phyloP scores from a whole-genome alignment of 2,113 vertebrate genomes.

The Arvicanthis niloticus region DNA sequence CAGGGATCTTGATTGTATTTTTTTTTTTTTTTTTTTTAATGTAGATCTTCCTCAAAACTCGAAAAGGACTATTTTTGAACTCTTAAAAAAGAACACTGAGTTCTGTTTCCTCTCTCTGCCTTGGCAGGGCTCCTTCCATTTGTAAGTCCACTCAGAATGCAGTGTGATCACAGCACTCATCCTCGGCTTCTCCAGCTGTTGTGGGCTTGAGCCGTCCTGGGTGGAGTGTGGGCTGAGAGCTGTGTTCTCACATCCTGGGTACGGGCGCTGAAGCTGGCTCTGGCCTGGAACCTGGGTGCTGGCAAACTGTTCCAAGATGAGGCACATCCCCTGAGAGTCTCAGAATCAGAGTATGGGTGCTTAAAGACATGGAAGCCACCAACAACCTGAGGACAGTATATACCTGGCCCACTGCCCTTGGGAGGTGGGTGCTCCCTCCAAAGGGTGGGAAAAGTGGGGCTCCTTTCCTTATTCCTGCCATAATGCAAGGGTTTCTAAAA shows the following conservation, averaged over 20 bases:
- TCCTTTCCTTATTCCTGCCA: not conserved
- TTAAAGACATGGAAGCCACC: not conserved
- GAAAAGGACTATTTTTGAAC: slow-evolving; percentile 80
- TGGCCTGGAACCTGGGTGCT: not conserved
- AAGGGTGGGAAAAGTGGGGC: not conserved
- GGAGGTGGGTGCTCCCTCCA: not conserved
- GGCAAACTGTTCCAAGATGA: not conserved
- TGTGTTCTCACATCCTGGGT: not conserved
- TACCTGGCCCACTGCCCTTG: not conserved
- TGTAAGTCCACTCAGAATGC: slow-evolving; percentile 41
- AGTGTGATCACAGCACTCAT: not conserved
- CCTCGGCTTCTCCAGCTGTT: slow-evolving; percentile 10
- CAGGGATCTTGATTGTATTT: not conserved
- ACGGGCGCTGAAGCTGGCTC: slow-evolving; percentile 5
- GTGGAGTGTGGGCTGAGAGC: not conserved
- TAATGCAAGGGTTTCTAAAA: not conserved
- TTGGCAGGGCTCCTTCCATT: slow-evolving; percentile 63
- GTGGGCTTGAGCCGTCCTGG: not conserved
- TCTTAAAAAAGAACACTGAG: slow-evolving; percentile 80
- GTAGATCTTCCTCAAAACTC: slow-evolving; percentile 74
- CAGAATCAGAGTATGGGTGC: not conserved
- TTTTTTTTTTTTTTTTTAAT: not conserved
- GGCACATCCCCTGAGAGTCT: not conserved
- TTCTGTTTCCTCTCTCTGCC: slow-evolving; percentile 71
- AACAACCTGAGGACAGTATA: not conserved